Evolutionary conservation across 2,113 vertebrate species (phyloP).

Genomic region (Globicephala melas): DNA sequence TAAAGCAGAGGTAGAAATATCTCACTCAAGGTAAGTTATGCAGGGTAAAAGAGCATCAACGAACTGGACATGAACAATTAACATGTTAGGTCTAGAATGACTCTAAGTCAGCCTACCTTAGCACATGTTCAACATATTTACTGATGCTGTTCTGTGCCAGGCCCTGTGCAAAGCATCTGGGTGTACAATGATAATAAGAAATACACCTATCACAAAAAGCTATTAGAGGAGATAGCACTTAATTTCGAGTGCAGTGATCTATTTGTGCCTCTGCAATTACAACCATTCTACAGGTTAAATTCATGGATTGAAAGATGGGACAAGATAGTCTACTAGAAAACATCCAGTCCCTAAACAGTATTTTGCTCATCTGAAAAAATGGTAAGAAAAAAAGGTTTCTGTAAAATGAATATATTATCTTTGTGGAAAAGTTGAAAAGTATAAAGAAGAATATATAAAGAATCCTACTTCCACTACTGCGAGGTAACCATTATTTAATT

Average conservation of each 20-base stretch:
- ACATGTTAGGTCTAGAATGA: background rate
- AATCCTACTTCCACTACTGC: slow-evolving; percentile 9
- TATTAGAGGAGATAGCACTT: slow-evolving; percentile 56
- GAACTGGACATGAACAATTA: slow-evolving; percentile 20
- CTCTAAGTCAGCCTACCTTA: background rate
- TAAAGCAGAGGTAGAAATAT: slow-evolving; percentile 35
- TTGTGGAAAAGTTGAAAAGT: slow-evolving; percentile 13
- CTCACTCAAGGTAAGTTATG: background rate
- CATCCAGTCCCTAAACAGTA: background rate
- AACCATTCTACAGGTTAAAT: slow-evolving; percentile 59
- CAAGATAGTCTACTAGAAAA: slow-evolving; percentile 39
- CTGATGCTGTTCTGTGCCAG: background rate
- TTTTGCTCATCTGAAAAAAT: slow-evolving; percentile 58
- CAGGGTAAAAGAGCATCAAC: slow-evolving; percentile 23
- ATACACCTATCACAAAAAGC: slow-evolving; percentile 57
- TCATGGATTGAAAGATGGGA: slow-evolving; percentile 48
- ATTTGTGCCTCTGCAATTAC: slow-evolving; percentile 67
- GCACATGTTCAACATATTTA: slow-evolving; percentile 24
- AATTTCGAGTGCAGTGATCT: slow-evolving; percentile 66
- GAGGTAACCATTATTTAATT: background rate
- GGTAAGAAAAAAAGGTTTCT: background rate
- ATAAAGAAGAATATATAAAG: slow-evolving; percentile 14
- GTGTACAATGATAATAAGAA: slow-evolving; percentile 64
- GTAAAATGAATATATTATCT: slow-evolving; percentile 18
- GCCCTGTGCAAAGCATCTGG: slow-evolving; percentile 11